Base-by-base conservation (phyloP, 2,113 vertebrate genomes). In the Archilochus colubris region DNA sequence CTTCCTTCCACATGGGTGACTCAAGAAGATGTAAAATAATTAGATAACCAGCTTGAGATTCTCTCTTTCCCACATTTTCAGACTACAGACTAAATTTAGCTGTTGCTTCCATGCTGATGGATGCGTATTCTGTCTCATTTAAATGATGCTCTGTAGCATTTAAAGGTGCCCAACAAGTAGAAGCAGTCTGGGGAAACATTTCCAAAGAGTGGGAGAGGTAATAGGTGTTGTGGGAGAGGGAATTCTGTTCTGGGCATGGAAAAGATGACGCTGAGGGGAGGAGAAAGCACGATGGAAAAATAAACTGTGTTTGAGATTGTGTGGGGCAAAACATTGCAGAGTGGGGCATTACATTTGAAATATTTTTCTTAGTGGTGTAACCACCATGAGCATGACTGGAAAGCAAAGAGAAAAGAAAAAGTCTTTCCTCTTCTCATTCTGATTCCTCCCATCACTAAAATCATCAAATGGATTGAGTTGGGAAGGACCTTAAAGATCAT, bases 11-110 rank as follows among this genome's bases (percentile, higher is more conserved):
- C 13, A 6, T 20, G 50, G 67, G 51, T 93, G 95, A 92, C 89
- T 95, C 86, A 95, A 55, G 31, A 86, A 92, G 31, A 30, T 86
- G 76, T 43, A 81, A 81, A 91, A 87, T 81, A 91, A 92, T 79
- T 87, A 57, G 40, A n/a, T 89, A 79, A 61, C 80, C 55, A 57
- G 12, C 36, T 54, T 31, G 24, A 88, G 48, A 77, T 55, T 74
- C 51, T 83, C 50, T 82, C 61, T 7, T 17, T 81, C 84, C 66
- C 79, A 33, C 36, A 38, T 25, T 94, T 93, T 67, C 61, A 63
- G 21, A 40, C n/a, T 53, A 17, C 43, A 58, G 27, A 5, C 40
- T 93, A 46, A 86, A 64, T 95, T 94, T 72, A 81, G 23, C 14
- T 62, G 16, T 55, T 67, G 33, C 23, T 87, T 82, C 40, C 40